Conservation (phyloP, 2,113 vertebrate species). For the Cathartes aura region DNA sequence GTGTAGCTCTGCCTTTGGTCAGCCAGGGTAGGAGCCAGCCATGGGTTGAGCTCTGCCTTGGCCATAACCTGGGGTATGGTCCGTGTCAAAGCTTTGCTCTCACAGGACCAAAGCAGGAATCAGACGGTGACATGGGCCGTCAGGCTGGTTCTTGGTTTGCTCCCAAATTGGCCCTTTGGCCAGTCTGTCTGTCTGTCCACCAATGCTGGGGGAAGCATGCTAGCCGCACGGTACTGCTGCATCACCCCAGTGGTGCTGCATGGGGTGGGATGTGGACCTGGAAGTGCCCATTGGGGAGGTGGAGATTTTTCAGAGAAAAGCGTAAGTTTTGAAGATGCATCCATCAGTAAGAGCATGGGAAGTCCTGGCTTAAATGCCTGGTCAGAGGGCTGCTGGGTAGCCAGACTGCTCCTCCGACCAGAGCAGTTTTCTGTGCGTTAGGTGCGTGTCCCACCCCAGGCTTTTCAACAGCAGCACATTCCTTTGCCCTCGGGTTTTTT, state of each 20-base stretch:
- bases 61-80: accelerated
- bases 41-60: background rate
- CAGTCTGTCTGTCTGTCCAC: background rate
- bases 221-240: background rate
- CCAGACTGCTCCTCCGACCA: background rate
- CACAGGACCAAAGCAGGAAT: background rate
- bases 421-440: background rate
- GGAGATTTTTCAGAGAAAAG: background rate
- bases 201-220: accelerated
- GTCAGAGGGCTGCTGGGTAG: background rate
- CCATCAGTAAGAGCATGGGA: background rate
- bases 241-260: background rate
- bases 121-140: background rate
- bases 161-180: background rate
- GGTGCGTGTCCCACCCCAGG: accelerated
- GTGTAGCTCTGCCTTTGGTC: background rate
- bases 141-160: background rate
- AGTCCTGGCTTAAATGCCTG: background rate
- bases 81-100: background rate
- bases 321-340: background rate
- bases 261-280: background rate
- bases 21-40: background rate
- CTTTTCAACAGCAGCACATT: background rate
- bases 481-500: background rate
- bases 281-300: background rate